Evolutionary conservation across 2,888 invertebrate genomes (phyloP).

Genomic region (Xylocampa areola): DNA sequence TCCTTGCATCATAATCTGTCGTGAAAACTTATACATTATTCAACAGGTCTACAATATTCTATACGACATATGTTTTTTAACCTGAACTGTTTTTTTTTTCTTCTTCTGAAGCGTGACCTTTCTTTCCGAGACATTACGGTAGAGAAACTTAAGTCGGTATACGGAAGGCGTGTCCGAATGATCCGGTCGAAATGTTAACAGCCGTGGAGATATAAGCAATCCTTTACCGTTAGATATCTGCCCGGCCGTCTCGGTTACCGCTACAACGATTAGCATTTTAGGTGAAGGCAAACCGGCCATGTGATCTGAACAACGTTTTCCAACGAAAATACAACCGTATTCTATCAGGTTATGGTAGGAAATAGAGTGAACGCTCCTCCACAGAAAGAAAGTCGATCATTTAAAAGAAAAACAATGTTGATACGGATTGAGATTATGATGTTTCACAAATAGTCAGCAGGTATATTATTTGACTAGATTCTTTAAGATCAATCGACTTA

Average conservation of each 20-base stretch:
- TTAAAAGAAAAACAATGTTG: conserved; percentile 29
- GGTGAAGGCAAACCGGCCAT: conserved; percentile 82
- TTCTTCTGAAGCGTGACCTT: conserved; percentile 15
- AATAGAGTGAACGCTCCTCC: conserved; percentile 6
- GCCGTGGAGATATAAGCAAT: conserved; percentile 55
- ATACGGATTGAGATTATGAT: conserved; percentile 10
- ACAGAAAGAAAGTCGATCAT: conserved; percentile 56
- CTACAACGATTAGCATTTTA: conserved; percentile 80
- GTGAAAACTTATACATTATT: background rate
- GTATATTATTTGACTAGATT: background rate
- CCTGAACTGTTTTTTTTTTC: conserved; percentile 6
- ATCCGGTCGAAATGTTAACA: conserved; percentile 33
- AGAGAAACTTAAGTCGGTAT: background rate
- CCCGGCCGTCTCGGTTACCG: conserved; percentile 62
- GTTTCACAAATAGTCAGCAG: background rate
- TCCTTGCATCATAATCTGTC: conserved; percentile 7
- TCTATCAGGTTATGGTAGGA: background rate
- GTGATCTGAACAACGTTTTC: conserved; percentile 36
- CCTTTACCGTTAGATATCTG: conserved; percentile 79
- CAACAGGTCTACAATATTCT: background rate
- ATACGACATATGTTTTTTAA: background rate
- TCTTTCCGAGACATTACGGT: too few relatives aligned
- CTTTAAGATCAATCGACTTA: background rate
- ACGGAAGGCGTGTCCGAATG: conserved; percentile 28
- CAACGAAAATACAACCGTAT: conserved; percentile 39